phyloP scores from a whole-genome alignment of 2,888 invertebrate genomes.

The Drosophila algonquin region DNA sequence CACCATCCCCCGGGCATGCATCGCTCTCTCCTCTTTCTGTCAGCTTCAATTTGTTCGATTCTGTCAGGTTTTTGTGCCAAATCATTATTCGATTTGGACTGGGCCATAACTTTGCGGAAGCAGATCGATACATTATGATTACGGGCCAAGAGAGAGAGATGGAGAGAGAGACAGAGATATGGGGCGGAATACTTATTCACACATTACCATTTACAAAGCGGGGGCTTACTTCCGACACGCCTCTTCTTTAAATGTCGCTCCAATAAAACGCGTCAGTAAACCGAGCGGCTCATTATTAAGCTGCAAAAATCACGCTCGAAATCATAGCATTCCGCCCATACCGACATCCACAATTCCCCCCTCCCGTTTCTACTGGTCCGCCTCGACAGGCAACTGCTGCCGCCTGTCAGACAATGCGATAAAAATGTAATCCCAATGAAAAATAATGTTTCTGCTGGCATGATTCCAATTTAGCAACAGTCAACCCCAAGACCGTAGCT shows the following conservation, averaged over 20 bases:
- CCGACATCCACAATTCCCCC: too few species aligned
- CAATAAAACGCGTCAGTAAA: constrained; percentile 70
- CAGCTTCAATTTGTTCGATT: constrained; percentile 66
- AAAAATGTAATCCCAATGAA: constrained; percentile 80
- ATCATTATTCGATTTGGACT: constrained; percentile 51
- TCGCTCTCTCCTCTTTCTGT: constrained; percentile 35
- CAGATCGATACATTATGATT: constrained; percentile 59
- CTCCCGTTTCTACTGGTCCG: neutral
- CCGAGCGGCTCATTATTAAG: constrained; percentile 76
- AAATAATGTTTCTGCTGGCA: constrained; percentile 75
- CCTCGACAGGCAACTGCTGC: constrained; percentile 74
- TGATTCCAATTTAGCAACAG: constrained; percentile 72
- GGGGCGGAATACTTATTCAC: constrained; percentile 27
- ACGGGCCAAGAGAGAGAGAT: neutral
- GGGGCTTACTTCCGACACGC: constrained; percentile 48
- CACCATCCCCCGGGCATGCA: constrained; percentile 12
- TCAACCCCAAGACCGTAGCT: constrained; percentile 57
- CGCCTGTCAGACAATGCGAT: constrained; percentile 79
- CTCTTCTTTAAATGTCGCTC: constrained; percentile 56
- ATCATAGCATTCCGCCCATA: constrained; percentile 16
- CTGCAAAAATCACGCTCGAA: constrained; percentile 80
- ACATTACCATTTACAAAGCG: constrained; percentile 46
- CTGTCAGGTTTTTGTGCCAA: constrained; percentile 52
- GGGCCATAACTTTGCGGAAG: constrained; percentile 48
- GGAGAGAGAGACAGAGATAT: neutral